Evolutionary conservation across 2,888 invertebrate species (phyloP).

Genomic region (Leptarthrus brevirostris): DNA sequence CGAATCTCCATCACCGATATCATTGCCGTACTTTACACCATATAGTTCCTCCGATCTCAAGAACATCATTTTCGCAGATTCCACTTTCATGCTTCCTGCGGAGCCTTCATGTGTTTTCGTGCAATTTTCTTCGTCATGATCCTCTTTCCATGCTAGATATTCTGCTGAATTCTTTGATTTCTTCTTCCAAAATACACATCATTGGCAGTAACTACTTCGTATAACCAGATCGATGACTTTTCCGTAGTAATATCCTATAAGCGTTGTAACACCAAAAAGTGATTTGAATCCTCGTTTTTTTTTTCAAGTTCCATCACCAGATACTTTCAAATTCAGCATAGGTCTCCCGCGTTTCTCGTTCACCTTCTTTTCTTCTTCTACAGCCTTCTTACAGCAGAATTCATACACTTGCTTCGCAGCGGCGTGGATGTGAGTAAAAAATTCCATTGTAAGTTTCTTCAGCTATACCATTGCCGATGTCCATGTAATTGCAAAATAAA

Average conservation of each 20-base stretch:
- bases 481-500: too few species aligned
- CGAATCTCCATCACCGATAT: not conserved
- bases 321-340: slow-evolving; percentile 16
- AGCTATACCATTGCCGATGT: not conserved
- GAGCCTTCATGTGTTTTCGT: too few species aligned
- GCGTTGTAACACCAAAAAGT: not conserved
- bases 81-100: too few species aligned
- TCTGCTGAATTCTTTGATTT: not conserved
- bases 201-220: not conserved
- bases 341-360: slow-evolving; percentile 13
- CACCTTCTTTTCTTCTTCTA: too few species aligned
- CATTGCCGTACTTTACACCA: not conserved
- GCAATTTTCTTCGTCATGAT: too few species aligned
- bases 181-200: not conserved
- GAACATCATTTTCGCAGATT: too few species aligned
- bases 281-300: slow-evolving; percentile 10
- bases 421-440: not conserved
- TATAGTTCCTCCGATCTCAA: too few species aligned
- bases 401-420: not conserved
- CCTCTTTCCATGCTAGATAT: too few species aligned
- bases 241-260: slow-evolving; percentile 15
- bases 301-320: slow-evolving; percentile 12
- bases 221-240: not conserved
- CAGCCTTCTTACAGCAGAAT: not conserved
- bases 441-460: not conserved